Evolutionary conservation across 2,888 invertebrate species (phyloP).

Genomic region (Eledona agricola): DNA sequence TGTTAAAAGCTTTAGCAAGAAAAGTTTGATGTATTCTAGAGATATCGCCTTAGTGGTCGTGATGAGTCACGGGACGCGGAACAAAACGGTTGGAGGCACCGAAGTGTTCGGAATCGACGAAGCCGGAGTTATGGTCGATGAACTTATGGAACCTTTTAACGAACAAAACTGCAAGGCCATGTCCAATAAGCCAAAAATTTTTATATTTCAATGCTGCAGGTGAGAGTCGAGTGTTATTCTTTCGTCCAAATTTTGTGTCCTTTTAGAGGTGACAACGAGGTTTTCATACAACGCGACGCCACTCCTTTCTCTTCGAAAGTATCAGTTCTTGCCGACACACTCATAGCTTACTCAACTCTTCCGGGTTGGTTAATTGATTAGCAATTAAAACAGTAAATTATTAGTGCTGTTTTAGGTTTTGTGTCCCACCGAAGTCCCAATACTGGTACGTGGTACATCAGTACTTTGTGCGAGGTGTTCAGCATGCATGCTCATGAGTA

Average conservation of each 20-base stretch:
- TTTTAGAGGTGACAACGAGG: slow-evolving; percentile 52
- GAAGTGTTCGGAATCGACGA: slow-evolving; percentile 70
- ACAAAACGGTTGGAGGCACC: slow-evolving; percentile 58
- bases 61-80: slow-evolving; percentile 72
- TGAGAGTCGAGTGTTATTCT: slow-evolving; percentile 41
- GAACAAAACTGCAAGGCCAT: slow-evolving; percentile 66
- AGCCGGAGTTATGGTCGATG: slow-evolving; percentile 62
- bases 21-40: slow-evolving; percentile 61
- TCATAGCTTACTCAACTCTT: slow-evolving; percentile 73
- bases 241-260: slow-evolving; percentile 3
- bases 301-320: slow-evolving; percentile 40
- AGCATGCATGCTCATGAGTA: slow-evolving; percentile 70
- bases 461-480: slow-evolving; percentile 72
- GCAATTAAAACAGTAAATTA: slow-evolving; percentile 3
- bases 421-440: slow-evolving; percentile 69
- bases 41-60: slow-evolving; percentile 73
- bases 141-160: slow-evolving; percentile 70
- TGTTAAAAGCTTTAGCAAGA: slow-evolving; percentile 58
- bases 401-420: slow-evolving; percentile 62
- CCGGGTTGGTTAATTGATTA: slow-evolving; percentile 61
- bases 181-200: slow-evolving; percentile 73
- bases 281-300: slow-evolving; percentile 44
- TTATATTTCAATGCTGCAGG: slow-evolving; percentile 79
- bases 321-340: slow-evolving; percentile 66
- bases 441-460: slow-evolving; percentile 77